These are phyloP conservation scores for Pandemis heparana DNA, from an alignment of 2,888 invertebrate genomes.

Conservation along the genomic window DNA sequence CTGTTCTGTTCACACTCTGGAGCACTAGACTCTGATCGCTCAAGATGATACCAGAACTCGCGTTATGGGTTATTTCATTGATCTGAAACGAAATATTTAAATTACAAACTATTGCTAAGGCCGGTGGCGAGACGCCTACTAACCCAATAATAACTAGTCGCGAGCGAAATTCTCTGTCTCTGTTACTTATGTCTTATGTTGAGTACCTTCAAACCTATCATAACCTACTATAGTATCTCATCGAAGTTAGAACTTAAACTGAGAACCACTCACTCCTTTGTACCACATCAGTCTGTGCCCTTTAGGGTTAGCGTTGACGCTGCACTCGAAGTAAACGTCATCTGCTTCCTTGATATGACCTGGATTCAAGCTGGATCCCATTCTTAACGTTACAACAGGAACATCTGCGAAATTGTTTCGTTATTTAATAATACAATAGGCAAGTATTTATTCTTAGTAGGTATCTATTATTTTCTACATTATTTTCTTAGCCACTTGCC, in stretches of 20 bases:
- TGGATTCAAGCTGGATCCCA: slow-evolving; percentile 93
- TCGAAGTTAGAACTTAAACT: no score
- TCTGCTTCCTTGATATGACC: slow-evolving; percentile 94
- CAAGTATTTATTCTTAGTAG: no score
- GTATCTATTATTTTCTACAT: no score
- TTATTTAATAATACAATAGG: no score
- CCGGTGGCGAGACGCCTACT: no score
- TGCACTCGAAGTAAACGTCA: slow-evolving; percentile 96
- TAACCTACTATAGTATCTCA: no score
- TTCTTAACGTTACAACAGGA: slow-evolving; percentile 92
- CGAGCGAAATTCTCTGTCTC: no score
- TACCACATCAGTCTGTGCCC: slow-evolving; percentile 93
- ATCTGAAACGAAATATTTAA: background rate
- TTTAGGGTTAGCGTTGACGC: slow-evolving; percentile 95
- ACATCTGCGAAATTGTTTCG: slow-evolving; percentile 86
- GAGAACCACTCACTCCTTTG: slow-evolving; percentile 86
- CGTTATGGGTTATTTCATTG: slow-evolving; percentile 91
- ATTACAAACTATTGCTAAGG: no score
- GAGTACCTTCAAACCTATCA: no score
- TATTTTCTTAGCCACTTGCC: no score
- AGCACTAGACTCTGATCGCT: slow-evolving; percentile 96
- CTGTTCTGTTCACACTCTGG: slow-evolving; percentile 91
- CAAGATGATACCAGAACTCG: slow-evolving; percentile 92
- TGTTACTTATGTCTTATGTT: no score
- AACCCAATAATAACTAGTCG: no score